These are phyloP conservation scores for Drosophila subsilvestris DNA, from an alignment of 2,888 invertebrate genomes.

Conservation along the genomic window DNA sequence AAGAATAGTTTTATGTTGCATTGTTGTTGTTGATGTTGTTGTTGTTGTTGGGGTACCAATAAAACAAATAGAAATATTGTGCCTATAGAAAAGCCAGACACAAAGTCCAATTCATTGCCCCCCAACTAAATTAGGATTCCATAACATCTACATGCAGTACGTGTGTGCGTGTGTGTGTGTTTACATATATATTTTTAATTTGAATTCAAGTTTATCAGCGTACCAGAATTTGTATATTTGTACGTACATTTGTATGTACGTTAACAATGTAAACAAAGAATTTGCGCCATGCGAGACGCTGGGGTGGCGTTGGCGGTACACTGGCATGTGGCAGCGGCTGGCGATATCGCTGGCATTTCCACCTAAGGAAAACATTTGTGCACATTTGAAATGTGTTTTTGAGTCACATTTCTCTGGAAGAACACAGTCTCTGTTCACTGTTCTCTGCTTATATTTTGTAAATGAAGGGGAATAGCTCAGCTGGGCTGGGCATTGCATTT, in stretches of 20 bases:
- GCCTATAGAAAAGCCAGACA: background rate
- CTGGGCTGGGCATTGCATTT: too few species aligned
- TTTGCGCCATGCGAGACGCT: constrained; percentile 39
- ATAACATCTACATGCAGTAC: constrained; percentile 2
- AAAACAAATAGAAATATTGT: constrained; percentile 25
- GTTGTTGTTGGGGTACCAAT: constrained; percentile 22
- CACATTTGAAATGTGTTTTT: background rate
- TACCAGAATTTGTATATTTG: constrained; percentile 5
- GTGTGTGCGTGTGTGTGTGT: background rate
- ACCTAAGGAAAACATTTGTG: background rate
- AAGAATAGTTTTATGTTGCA: background rate
- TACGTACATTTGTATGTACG: constrained; percentile 40
- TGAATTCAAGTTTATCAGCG: constrained; percentile 26
- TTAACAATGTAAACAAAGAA: constrained; percentile 63
- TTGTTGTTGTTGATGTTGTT: constrained; percentile 20
- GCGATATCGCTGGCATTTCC: background rate
- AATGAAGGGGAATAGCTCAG: too few species aligned
- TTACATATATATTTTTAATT: constrained; percentile 9
- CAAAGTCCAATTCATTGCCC: constrained; percentile 38
- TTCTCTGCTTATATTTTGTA: too few species aligned
- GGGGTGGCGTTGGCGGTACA: background rate
- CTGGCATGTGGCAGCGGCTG: constrained; percentile 2
- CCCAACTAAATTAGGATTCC: constrained; percentile 26
- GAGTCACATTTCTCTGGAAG: background rate
- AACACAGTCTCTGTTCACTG: too few species aligned